Conservation (phyloP, 2,113 vertebrate genomes). For the Mormoops blainvillei region DNA sequence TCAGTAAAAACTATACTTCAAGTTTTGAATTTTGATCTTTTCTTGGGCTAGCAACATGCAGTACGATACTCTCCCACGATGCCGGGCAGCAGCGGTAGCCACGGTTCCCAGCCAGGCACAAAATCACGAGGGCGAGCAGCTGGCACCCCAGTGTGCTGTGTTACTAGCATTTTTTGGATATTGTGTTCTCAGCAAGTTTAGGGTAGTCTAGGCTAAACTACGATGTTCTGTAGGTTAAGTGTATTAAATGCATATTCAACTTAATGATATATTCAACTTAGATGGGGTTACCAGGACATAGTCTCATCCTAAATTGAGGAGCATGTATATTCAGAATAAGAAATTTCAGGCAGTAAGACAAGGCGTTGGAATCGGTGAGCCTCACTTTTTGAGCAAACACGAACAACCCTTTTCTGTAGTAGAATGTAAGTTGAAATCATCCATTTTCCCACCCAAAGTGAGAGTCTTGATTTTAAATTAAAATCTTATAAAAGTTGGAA, state of each 20-base stretch:
- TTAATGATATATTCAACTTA: background rate
- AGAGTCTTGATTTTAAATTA: constrained; percentile 51
- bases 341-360: constrained; percentile 3
- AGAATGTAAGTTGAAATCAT: constrained; percentile 32
- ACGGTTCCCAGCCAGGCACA: background rate
- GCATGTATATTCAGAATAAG: background rate
- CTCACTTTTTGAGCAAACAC: background rate
- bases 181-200: background rate
- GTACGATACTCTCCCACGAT: background rate
- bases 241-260: background rate
- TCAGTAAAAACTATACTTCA: background rate
- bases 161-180: background rate
- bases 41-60: background rate
- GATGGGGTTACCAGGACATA: background rate
- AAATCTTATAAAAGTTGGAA: constrained; percentile 14
- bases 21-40: background rate
- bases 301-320: background rate
- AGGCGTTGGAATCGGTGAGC: background rate
- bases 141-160: too few relatives aligned
- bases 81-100: background rate
- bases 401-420: background rate
- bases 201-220: background rate
- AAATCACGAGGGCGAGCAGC: background rate
- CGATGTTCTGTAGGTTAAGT: background rate
- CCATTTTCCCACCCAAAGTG: background rate